These are phyloP conservation scores for Brienomyrus brachyistius DNA, from an alignment of 2,113 vertebrate species.

Conservation along the genomic window DNA sequence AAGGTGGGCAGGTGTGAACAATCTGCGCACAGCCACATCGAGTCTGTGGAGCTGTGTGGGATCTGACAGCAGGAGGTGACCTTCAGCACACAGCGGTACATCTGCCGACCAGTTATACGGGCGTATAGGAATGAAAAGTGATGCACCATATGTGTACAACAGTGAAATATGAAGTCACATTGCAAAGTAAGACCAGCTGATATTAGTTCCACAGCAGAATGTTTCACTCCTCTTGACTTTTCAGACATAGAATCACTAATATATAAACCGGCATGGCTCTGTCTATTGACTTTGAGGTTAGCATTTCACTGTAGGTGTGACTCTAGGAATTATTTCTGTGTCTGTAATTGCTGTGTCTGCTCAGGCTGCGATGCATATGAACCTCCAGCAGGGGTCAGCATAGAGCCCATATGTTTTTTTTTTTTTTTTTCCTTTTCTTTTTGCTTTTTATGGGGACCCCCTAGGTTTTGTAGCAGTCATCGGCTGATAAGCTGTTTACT, in stretches of 20 bases:
- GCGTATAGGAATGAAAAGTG: not conserved
- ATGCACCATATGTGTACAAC: not conserved
- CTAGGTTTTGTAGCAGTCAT: not conserved
- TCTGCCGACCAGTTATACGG: not conserved
- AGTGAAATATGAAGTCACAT: not conserved
- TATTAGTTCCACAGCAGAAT: not conserved
- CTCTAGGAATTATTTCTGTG: not conserved
- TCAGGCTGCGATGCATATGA: not conserved
- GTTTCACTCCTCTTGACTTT: not conserved
- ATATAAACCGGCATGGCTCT: not conserved
- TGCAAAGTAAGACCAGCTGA: not conserved
- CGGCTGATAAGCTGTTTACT: not conserved
- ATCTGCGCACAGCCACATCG: not conserved
- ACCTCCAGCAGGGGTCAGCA: not conserved
- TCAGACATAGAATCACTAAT: not conserved
- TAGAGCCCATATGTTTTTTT: not conserved
- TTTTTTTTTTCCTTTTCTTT: not conserved
- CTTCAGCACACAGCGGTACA: not conserved
- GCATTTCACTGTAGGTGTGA: not conserved
- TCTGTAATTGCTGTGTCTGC: not conserved
- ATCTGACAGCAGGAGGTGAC: not conserved
- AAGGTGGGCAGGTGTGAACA: not conserved
- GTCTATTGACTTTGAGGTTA: not conserved
- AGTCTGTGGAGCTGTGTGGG: not conserved
- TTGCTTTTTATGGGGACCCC: not conserved